Base-by-base conservation (phyloP, 2,888 invertebrate species). In the Epiblema foenella region DNA sequence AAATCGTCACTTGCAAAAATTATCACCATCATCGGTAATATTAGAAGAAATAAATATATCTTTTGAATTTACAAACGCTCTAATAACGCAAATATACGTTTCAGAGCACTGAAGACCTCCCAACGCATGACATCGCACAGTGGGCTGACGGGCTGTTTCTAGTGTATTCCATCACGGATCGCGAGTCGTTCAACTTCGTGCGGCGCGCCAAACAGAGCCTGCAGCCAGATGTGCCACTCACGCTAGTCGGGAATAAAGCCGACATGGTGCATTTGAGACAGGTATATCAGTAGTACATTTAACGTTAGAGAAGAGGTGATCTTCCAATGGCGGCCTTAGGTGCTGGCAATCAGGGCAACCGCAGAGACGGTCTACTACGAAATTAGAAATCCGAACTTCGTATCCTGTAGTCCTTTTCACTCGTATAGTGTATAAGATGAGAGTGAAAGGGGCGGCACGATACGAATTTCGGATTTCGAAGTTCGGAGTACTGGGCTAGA, bases 121-220 rank as follows among this genome's bases (percentile, higher is more conserved):
- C 97, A 11, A 94, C 94, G 72, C 94, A 93, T 75, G 98, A 98
- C 56, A 94, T 96, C 70, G 93, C 98, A 29, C 96, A 96, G 83
- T 98, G 98, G 98, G 98, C 98, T 0, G 98, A 98, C 85, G 98
- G 98, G 0, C 91, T 98, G 71, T 95, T 98, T 68, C 93, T 98
- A 56, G 97, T 98, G 37, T 98, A 98, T 89, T 98, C 98, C 63
- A 97, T 98, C 83, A 98, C 97, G 0, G 98, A 98, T 88, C 94
- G 97, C 62, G 94, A 95, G 75, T 97, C 98, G 33, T 98, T 98
- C 89, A 96, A 96, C 86, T 97, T 96, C 84, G 95, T 98, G 69
- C 95, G 96, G 68, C 94, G 96, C 68, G 96, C 97, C 49, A 96
- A 96, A 83, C 95, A 93, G 83, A 94, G 94, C 79, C 93, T 95